These are phyloP conservation scores for Ptychoptera albimana DNA, from an alignment of 2,888 invertebrate genomes.

Conservation along the genomic window DNA sequence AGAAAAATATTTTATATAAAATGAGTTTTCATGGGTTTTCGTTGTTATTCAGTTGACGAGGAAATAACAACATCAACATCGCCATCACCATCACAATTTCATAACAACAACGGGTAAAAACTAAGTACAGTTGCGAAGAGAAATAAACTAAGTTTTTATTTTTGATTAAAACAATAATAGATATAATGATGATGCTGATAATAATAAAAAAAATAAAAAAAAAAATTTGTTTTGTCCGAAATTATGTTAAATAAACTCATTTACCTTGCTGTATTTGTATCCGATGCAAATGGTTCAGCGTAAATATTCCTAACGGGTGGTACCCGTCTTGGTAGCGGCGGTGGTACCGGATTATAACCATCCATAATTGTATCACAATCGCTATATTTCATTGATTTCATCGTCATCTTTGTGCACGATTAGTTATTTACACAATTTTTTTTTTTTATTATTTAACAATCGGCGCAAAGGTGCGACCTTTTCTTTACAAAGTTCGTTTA, in stretches of 20 bases:
- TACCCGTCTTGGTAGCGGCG: slow-evolving; percentile 29
- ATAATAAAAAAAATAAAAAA: too few relatives aligned
- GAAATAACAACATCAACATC: too few relatives aligned
- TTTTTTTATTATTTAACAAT: background rate
- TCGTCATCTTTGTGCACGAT: slow-evolving; percentile 22
- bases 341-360: slow-evolving; percentile 32
- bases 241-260: background rate
- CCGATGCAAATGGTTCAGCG: slow-evolving; percentile 32
- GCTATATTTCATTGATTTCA: slow-evolving; percentile 34
- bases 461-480: background rate
- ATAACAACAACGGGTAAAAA: too few relatives aligned
- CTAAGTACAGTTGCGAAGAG: too few relatives aligned
- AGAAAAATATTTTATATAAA: too few relatives aligned
- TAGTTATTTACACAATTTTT: background rate
- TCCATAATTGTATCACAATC: slow-evolving; percentile 35
- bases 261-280: slow-evolving; percentile 26
- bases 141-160: too few relatives aligned
- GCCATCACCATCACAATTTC: too few relatives aligned
- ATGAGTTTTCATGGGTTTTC: too few relatives aligned
- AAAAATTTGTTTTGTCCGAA: too few relatives aligned
- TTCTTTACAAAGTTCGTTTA: background rate
- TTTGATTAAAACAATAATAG: too few relatives aligned
- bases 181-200: too few relatives aligned
- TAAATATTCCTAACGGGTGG: slow-evolving; percentile 31
- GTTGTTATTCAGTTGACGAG: too few relatives aligned